A percentile compares a stretch with the other conserved stretches of the same genome.
Evolutionary conservation across 2,797 vertebrate genomes (phyloP).

Genomic region (Chelonia mydas): DNA sequence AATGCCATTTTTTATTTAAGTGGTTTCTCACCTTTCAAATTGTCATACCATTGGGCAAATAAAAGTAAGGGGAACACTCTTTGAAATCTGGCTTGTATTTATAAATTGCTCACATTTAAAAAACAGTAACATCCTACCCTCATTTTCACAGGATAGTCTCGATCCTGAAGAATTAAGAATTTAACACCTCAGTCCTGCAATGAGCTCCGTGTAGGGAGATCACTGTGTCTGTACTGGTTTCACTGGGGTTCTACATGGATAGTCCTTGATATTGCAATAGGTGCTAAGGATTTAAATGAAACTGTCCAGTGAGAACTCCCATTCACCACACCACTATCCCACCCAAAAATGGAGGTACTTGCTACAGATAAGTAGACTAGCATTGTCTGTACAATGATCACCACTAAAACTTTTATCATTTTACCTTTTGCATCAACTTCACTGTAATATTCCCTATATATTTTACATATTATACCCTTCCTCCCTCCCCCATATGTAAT

Average conservation of each 20-base stretch:
- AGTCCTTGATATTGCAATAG: neutral
- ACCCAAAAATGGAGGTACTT: neutral
- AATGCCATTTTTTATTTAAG: neutral
- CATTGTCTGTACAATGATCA: neutral
- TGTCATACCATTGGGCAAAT: neutral
- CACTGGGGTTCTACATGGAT: neutral
- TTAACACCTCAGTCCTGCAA: neutral
- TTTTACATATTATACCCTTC: neutral
- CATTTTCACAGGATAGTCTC: fast-evolving
- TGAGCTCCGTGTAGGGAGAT: neutral
- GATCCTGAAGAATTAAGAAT: neutral
- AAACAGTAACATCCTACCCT: fast-evolving
- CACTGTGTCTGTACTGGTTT: neutral
- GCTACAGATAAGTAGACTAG: neutral
- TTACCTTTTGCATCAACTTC: neutral
- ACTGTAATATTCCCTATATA: neutral
- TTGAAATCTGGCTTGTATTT: neutral
- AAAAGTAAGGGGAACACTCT: neutral
- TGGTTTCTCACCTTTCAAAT: neutral
- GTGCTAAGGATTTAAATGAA: neutral
- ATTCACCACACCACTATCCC: neutral
- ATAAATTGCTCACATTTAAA: neutral
- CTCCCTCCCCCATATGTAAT: neutral
- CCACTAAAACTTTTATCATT: neutral
- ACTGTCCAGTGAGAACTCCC: neutral